Base-by-base conservation (phyloP, 2,113 vertebrate genomes). In the Butastur rufipennis region DNA sequence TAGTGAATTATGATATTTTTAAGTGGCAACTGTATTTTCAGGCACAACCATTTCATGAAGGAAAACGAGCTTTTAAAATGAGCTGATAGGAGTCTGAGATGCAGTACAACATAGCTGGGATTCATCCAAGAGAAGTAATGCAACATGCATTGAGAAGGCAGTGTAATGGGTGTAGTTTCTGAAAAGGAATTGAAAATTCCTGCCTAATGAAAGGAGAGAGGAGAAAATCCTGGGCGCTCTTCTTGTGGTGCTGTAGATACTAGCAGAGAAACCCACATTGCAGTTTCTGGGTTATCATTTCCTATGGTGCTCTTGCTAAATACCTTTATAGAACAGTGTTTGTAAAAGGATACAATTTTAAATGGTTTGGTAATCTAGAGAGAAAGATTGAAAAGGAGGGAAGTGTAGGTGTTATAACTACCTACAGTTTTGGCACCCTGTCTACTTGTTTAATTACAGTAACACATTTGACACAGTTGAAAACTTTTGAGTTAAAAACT, bases 401-500 rank as follows among this genome's bases (percentile, higher is more conserved):
- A 78, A 55, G 40, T 0, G 2, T 63, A 22, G 25, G 17, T 86
- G 73, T 93, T 86, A 45, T 65, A 78, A 11, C 56, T 83, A 72
- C 65, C 22, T 91, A 31, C 16, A 18, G 34, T 38, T 92, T 70
- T 84, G 80, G 63, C 77, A 88, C 72, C 31, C 72, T 47, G 13
- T 78, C 90, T 97, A 32, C 75, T 81, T 92, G n/a, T 71, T 95
- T 92, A 95, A 90, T 92, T 86, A 72, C 73, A 65, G 10, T 59
- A 68, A 67, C 73, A 55, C 40, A 53, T 97, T 81, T 84, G 82
- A 88, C 63, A 93, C 56, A 88, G 77, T 78, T 92, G 73, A 95
- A 74, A 94, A 95, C 67, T 78, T 90, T 23, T 74, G 48, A 72
- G 56, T 91, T 93, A 86, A 96, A 93, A 71, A 88, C 77, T 89